Evolutionary conservation across 2,888 invertebrate genomes (phyloP).

Genomic region (Rotaria socialis): DNA sequence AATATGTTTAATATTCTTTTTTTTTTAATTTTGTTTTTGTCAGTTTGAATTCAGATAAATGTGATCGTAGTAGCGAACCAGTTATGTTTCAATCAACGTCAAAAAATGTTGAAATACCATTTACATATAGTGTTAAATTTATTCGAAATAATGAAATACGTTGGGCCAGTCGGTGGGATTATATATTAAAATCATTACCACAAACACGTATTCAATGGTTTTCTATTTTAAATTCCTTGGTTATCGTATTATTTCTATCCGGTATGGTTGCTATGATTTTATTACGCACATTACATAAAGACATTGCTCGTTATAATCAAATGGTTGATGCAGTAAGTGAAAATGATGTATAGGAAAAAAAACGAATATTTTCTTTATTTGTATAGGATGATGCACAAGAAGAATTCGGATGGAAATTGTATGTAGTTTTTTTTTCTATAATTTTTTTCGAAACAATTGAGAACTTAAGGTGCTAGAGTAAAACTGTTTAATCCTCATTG

Average conservation of each 20-base stretch:
- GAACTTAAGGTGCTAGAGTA: no score
- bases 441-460: no score
- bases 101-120: constrained; percentile 41
- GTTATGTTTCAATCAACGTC: constrained; percentile 3
- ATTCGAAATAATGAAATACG: constrained; percentile 64
- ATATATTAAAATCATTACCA: constrained; percentile 93
- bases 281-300: constrained; percentile 88
- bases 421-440: background rate
- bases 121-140: constrained; percentile 47
- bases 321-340: constrained; percentile 63
- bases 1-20: background rate
- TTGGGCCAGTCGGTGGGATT: constrained; percentile 99
- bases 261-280: constrained; percentile 99
- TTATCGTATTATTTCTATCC: constrained; percentile 89
- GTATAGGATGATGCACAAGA: constrained; percentile 73
- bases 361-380: background rate
- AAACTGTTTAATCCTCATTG: no score
- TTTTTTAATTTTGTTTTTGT: background rate
- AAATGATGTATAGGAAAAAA: background rate
- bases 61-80: constrained; percentile 30
- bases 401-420: constrained; percentile 69
- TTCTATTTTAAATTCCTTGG: constrained; percentile 88
- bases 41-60: constrained; percentile 18
- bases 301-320: constrained; percentile 96
- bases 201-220: constrained; percentile 99